phyloP scores from a whole-genome alignment of 2,797 vertebrate species.

The Artibeus lituratus region DNA sequence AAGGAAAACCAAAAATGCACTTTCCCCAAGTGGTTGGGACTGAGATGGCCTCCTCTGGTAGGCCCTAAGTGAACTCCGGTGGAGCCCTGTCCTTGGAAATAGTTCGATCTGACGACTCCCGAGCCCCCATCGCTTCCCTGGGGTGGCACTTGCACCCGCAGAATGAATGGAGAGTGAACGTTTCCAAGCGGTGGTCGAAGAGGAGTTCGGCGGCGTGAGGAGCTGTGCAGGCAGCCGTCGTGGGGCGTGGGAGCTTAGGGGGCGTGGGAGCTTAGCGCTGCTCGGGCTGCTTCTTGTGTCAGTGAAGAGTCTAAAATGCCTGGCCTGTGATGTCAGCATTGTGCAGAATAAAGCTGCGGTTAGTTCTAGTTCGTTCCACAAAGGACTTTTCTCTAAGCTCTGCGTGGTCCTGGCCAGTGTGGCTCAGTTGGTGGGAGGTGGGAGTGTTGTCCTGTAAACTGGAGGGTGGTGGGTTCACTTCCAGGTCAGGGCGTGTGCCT shows the following conservation, averaged over 20 bases:
- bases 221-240: not conserved
- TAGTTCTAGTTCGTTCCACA: not conserved
- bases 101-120: not conserved
- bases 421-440: no score
- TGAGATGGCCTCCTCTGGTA: not conserved
- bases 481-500: no score
- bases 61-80: not conserved
- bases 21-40: not conserved
- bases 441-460: no score
- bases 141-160: not conserved
- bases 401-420: no score
- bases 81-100: not conserved
- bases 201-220: accelerated
- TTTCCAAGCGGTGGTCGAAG: not conserved
- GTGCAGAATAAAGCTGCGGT: not conserved
- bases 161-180: not conserved
- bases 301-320: conserved; percentile 29
- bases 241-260: conserved; percentile 56
- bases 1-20: not conserved
- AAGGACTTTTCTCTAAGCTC: not conserved
- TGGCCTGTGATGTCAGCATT: not conserved
- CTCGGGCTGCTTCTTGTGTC: conserved; percentile 9
- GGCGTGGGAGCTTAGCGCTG: conserved; percentile 51
- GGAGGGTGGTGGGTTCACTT: no score
- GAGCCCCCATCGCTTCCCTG: not conserved